These are phyloP conservation scores for Cyclophora albipunctata DNA, from an alignment of 2,888 invertebrate genomes.

Conservation along the genomic window DNA sequence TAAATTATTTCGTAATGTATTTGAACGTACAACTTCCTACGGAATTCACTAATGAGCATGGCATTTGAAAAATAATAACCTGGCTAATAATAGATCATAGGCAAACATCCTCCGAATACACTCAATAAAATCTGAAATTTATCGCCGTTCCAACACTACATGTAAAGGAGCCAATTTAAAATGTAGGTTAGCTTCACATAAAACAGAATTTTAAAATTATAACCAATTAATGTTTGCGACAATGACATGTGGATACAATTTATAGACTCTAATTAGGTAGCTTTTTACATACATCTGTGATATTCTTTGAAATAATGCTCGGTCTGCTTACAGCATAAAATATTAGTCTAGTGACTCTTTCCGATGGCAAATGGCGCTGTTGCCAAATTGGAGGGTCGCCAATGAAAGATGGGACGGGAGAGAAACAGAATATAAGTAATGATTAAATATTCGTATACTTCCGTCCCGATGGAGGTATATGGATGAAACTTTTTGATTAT, in stretches of 20 bases:
- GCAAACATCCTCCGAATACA: conserved; percentile 11
- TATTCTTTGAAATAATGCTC: conserved; percentile 15
- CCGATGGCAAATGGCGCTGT: conserved; percentile 3
- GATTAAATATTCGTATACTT: conserved; percentile 15
- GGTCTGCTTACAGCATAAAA: conserved; percentile 16
- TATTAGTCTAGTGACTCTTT: conserved; percentile 13
- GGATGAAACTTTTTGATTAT: background rate
- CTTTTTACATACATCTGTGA: conserved; percentile 15
- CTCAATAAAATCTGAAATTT: conserved; percentile 21
- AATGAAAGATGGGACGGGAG: conserved; percentile 33
- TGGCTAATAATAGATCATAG: conserved; percentile 19
- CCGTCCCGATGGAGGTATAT: background rate
- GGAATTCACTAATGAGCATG: conserved; percentile 10
- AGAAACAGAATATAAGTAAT: conserved; percentile 23
- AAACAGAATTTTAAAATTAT: conserved; percentile 19
- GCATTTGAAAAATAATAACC: conserved; percentile 7
- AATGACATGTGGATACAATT: conserved; percentile 19
- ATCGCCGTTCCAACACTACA: conserved; percentile 9
- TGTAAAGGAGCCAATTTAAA: conserved; percentile 15
- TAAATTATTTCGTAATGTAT: no score
- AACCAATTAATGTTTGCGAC: conserved; percentile 18
- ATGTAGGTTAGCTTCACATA: conserved; percentile 18
- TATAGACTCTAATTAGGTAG: conserved; percentile 25
- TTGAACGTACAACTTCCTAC: no score
- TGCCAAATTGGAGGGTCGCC: conserved; percentile 55